Percentiles rank a stretch among this genome's conserved stretches.
Evolutionary conservation across 2,113 vertebrate species (phyloP).

Genomic region (Bufo bufo): DNA sequence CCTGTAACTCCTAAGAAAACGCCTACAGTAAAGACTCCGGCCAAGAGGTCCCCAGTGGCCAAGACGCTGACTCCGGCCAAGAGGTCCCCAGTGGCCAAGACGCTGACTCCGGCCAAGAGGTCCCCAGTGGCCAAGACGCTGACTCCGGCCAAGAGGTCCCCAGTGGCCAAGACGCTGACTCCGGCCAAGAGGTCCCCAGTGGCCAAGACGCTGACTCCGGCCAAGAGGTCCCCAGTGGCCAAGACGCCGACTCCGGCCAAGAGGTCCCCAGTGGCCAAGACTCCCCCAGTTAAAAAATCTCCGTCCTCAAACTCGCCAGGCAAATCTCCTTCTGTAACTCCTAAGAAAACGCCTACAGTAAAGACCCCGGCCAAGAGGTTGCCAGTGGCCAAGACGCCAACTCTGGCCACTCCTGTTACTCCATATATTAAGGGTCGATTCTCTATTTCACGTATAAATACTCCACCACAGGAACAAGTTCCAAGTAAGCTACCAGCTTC

Average conservation of each 20-base stretch:
- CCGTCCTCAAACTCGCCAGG: not conserved
- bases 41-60: constrained; percentile 12
- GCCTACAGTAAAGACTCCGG: not conserved
- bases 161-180: not conserved
- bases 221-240: not conserved
- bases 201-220: not conserved
- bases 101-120: not conserved
- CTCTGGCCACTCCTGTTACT: not conserved
- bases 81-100: not conserved
- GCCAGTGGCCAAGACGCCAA: not conserved
- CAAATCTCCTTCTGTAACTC: too few relatives aligned
- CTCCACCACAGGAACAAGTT: constrained; percentile 63
- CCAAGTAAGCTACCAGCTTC: fast-evolving
- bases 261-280: not conserved
- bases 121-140: not conserved
- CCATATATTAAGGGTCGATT: constrained; percentile 70
- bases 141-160: not conserved
- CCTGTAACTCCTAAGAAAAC: not conserved
- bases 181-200: not conserved
- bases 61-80: not conserved
- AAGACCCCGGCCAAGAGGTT: not conserved
- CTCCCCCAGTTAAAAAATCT: not conserved
- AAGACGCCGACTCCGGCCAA: not conserved
- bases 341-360: too few relatives aligned
- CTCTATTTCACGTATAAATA: constrained; percentile 73